Evolutionary conservation across 1,140 invertebrate species (phyloP).

Genomic region (Pseudomyrmex cubaensis): DNA sequence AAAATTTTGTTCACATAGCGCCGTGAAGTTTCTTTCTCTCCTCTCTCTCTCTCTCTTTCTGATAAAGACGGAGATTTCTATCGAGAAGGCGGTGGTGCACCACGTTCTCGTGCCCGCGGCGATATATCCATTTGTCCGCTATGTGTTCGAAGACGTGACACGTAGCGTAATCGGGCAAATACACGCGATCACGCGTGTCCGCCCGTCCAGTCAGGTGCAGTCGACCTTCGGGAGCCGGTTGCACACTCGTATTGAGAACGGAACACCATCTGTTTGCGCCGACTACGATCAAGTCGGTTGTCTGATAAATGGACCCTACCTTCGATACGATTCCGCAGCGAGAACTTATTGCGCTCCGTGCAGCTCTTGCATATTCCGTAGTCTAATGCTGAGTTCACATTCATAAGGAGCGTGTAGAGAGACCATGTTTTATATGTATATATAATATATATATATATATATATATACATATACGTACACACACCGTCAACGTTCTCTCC

Average conservation of each 20-base stretch:
- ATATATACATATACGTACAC: no score
- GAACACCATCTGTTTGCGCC: conserved; percentile 57
- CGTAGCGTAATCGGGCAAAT: conserved; percentile 54
- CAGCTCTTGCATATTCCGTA: conserved; percentile 27
- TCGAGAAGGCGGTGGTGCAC: conserved; percentile 23
- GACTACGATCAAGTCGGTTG: conserved; percentile 42
- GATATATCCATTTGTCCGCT: conserved; percentile 58
- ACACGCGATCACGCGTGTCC: conserved; percentile 67
- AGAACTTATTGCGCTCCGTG: conserved; percentile 29
- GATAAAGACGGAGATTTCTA: conserved; percentile 63
- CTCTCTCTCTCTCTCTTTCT: not conserved
- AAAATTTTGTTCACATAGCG: conserved; percentile 30
- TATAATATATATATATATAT: no score
- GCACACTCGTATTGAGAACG: conserved; percentile 26
- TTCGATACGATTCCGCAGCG: conserved; percentile 48
- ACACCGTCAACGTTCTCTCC: not conserved
- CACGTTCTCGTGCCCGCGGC: conserved; percentile 37
- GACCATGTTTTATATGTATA: no score
- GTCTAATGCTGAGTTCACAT: conserved; percentile 34
- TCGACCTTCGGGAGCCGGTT: conserved; percentile 33
- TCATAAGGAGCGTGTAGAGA: conserved; percentile 23
- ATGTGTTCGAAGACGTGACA: conserved; percentile 55
- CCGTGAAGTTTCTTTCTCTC: no score
- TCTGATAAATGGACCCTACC: conserved; percentile 46
- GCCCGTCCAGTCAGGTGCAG: conserved; percentile 18